These are phyloP conservation scores for Philotrypesis tridentata DNA, from an alignment of 1,140 invertebrate species.

Conservation along the genomic window DNA sequence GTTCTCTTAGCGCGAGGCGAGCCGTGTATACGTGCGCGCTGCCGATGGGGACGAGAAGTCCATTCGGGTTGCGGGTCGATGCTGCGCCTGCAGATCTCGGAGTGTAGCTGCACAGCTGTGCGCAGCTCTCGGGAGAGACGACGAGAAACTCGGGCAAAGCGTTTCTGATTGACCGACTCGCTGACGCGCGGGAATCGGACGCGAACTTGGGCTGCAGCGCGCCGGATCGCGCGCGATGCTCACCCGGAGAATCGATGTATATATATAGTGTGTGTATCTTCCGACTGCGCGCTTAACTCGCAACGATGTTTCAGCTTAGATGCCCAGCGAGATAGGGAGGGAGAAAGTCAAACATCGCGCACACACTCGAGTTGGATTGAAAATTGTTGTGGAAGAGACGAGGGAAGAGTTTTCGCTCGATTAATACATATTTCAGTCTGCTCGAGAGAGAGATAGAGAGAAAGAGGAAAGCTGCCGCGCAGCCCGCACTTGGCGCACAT, in stretches of 20 bases:
- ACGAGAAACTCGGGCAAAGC: slow-evolving; percentile 57
- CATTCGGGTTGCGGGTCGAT: background rate
- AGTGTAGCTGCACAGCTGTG: background rate
- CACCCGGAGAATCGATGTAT: background rate
- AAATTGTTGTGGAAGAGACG: background rate
- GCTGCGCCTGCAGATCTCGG: background rate
- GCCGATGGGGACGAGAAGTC: background rate
- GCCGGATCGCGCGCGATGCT: background rate
- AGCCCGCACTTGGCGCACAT: background rate
- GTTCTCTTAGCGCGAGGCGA: background rate
- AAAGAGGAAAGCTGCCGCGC: too few relatives aligned
- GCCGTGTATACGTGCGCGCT: background rate
- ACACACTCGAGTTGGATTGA: background rate
- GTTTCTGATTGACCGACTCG: slow-evolving; percentile 38
- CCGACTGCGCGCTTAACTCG: background rate
- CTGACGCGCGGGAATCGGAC: slow-evolving; percentile 28
- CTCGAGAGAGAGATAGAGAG: too few relatives aligned
- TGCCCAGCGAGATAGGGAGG: background rate
- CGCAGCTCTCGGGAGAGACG: background rate
- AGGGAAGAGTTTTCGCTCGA: background rate
- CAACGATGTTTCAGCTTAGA: background rate
- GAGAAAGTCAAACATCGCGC: background rate
- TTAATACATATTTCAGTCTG: background rate
- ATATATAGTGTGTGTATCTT: too few relatives aligned
- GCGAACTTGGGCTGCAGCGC: background rate